Base-by-base conservation (phyloP, 2,888 invertebrate species). In the Macrostomum cliftonense region DNA sequence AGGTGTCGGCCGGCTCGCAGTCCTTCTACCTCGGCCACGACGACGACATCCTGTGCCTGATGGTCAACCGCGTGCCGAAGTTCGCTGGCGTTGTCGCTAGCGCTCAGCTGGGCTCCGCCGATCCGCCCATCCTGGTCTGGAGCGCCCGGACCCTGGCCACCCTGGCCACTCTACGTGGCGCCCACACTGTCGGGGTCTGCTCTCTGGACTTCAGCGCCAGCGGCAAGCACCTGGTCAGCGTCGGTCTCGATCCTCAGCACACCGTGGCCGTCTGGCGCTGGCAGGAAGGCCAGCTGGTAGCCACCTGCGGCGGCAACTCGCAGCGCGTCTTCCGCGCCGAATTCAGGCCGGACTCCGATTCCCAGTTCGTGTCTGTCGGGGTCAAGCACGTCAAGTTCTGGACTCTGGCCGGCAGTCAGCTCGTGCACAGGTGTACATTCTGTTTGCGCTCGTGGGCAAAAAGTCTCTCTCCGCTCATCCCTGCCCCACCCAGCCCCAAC, bases 271-370 rank as follows among this genome's bases (percentile, higher is more conserved):
- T 68, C 1, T 70, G 68, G 68, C 59, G 65, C 48, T 70, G 70
- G 70, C 63, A 68, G 52, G 70, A 70, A 55, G 69, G 70, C 64
- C 50, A 61, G 9, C 59, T 61, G 50, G 58, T 67, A 11, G 64
- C 67, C 17, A 56, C 54, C 42, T 59, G 55, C 13, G 48, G 56
- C 7, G 65, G 63, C 5, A 61, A 63, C 50, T 57, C 58, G 14
- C 57, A 62, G 47, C 55, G 67, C 49, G 65, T 69, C 46, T 70
- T 70, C 58, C 61, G 63, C n/a, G 65, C 63, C 2, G 65, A 67
- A 54, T 70, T 69, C 57, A 58, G 70, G 7, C 68, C 69, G 11
- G 68, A 70, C 56, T 68, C 68, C 1, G 68, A 70, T 57, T 63
- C 61, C 37, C 58, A 61, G 12, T 62, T 64, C 58, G 64, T 63